phyloP scores from a whole-genome alignment of 2,797 vertebrate species.

The Jordanella pulchra region DNA sequence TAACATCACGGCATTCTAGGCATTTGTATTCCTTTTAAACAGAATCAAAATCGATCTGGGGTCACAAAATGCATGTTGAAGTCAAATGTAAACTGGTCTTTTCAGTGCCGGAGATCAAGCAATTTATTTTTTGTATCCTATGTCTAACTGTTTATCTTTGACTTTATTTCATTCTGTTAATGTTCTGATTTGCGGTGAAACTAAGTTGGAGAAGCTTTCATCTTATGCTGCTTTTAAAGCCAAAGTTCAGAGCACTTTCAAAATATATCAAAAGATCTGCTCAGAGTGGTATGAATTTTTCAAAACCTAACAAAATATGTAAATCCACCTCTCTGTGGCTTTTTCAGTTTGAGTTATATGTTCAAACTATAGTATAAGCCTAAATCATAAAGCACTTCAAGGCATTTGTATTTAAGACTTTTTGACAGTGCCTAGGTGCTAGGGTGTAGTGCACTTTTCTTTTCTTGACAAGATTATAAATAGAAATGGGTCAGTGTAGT shows the following conservation, averaged over 20 bases:
- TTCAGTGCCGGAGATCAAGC: slow-evolving; percentile 7
- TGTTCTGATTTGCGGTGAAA: slow-evolving; percentile 24
- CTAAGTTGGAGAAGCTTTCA: slow-evolving; percentile 31
- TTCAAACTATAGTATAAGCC: slow-evolving; percentile 37
- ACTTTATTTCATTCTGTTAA: slow-evolving; percentile 9
- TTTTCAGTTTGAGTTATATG: slow-evolving; percentile 29
- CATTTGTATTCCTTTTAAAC: not conserved
- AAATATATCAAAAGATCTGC: slow-evolving; percentile 53
- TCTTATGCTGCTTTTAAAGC: slow-evolving; percentile 42
- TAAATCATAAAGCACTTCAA: slow-evolving; percentile 47
- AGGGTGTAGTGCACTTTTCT: slow-evolving; percentile 47
- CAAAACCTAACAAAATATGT: slow-evolving; percentile 42
- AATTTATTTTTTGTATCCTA: slow-evolving; percentile 22
- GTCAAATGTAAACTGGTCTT: not conserved
- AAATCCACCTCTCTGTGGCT: slow-evolving; percentile 37
- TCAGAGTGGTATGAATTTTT: slow-evolving; percentile 39
- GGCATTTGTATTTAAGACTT: slow-evolving; percentile 34
- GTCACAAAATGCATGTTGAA: slow-evolving; percentile 2
- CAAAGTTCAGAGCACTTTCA: slow-evolving; percentile 40
- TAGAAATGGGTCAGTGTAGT: slow-evolving; percentile 52
- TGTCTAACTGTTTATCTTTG: slow-evolving; percentile 12
- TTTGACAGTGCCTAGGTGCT: slow-evolving; percentile 7
- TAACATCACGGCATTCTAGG: not conserved
- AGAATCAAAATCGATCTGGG: not conserved
- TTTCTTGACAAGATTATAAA: slow-evolving; percentile 60